Evolutionary conservation across 2,113 vertebrate species (phyloP), one percentile per base, ranked within the genome.

Genomic region (Pelvicachromis taeniatus): DNA sequence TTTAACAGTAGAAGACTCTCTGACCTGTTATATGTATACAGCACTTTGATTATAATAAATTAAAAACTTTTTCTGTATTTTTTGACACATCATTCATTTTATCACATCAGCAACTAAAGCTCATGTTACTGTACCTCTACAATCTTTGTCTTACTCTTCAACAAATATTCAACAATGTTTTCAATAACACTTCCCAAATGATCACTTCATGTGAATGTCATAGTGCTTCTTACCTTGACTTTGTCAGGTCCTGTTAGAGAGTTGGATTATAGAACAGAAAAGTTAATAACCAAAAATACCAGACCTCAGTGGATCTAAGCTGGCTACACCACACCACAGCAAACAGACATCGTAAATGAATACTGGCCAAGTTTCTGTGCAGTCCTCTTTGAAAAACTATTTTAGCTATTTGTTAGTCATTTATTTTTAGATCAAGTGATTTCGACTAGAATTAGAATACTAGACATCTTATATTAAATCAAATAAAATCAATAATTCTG

Each of bases 201-300:
- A 56, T 54, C 10, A 23, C 68, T 54, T 58, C 16, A 58, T 80
- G 35, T 80, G 42, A 63, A 83, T 70, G 84, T 80, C 11, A 31
- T 45, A 78, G 59, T 73, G 21, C 50, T 35, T 93, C 96, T 96
- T 95, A 96, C 96, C 96, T 96, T 96, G 83, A 73, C 86, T 94
- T 94, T 95, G 29, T 95, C 96, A 87, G 92, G 91, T 92, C 95
- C 96, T 96, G 94, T 84, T 80, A 92, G 88, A 94, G 79, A 91
- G 81, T 86, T 80, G 85, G 80, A 92, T 92, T 54, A 91, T 50
- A 92, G 78, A 95, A 91, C 63, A 94, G 73, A 92, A n/a, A 84
- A 3, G 63, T 89, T 89, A 92, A 45, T 59, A 80, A 90, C 10
- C n/a, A 88, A n/a, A 55, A 45, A 61, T 21, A n/a, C 14, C 40